phyloP scores from a whole-genome alignment of 2,113 vertebrate genomes.

The Trichomycterus rosablanca region DNA sequence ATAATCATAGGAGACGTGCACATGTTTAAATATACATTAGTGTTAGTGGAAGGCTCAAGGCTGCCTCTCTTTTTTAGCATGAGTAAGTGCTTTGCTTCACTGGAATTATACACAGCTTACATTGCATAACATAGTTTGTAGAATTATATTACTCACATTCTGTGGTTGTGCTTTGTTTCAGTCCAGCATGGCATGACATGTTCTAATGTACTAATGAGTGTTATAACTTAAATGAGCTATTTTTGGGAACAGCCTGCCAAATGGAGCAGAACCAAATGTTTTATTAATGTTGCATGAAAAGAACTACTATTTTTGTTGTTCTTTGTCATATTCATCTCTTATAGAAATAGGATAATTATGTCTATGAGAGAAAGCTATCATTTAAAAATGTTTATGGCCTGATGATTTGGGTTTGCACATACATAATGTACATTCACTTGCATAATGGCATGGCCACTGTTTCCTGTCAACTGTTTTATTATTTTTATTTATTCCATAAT shows the following conservation, averaged over 20 bases:
- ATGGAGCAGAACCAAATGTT: conserved; percentile 58
- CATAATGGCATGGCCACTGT: no score
- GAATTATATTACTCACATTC: conserved; percentile 18
- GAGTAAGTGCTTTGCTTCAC: not conserved
- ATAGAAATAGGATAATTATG: conserved; percentile 32
- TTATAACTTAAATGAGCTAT: conserved; percentile 55
- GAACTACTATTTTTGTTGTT: conserved; percentile 57
- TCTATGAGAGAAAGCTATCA: conserved; percentile 27
- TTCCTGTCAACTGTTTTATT: not conserved
- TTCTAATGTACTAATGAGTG: conserved; percentile 48
- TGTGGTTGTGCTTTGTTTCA: conserved; percentile 7
- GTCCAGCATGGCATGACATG: not conserved
- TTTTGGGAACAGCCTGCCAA: conserved; percentile 54
- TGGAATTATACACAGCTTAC: not conserved
- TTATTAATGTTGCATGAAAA: conserved; percentile 68
- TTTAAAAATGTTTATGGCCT: conserved; percentile 31
- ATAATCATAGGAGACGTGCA: conserved; percentile 10
- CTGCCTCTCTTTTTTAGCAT: not conserved
- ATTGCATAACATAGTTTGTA: conserved; percentile 6
- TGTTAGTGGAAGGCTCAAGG: not conserved
- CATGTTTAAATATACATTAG: conserved; percentile 1
- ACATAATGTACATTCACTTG: no score
- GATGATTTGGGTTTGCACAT: conserved; percentile 40
- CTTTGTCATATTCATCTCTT: conserved; percentile 56
- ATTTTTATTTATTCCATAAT: not conserved